Evolutionary conservation across 2,113 vertebrate species (phyloP).

Genomic region (Saimiri boliviensis): DNA sequence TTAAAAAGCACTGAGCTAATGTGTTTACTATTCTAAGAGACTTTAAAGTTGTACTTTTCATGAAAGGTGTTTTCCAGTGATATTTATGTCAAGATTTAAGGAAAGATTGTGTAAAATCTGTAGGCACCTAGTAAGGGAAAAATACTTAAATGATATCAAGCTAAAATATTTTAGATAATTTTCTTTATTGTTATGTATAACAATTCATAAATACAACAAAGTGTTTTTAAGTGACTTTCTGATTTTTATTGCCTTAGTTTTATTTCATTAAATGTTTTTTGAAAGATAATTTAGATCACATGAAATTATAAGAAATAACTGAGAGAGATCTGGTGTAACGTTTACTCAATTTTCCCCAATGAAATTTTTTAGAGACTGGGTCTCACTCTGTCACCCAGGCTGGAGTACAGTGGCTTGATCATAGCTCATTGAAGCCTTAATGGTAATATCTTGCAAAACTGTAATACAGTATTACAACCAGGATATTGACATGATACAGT

Average conservation of each 20-base stretch:
- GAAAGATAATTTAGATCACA: neutral
- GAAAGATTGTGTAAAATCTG: neutral
- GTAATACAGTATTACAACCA: neutral
- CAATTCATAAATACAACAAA: neutral
- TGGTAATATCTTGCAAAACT: neutral
- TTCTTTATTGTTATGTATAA: constrained; percentile 27
- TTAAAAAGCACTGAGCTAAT: neutral
- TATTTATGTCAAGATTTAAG: neutral
- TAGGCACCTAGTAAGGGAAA: neutral
- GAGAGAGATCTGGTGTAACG: neutral
- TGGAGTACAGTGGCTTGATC: no score
- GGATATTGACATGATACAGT: neutral
- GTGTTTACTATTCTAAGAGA: neutral
- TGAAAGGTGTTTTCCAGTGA: neutral
- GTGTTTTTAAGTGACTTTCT: neutral
- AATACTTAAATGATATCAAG: neutral
- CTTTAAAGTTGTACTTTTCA: neutral
- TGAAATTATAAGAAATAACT: neutral
- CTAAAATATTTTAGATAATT: neutral
- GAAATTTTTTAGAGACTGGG: no score
- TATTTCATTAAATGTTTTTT: constrained; percentile 14
- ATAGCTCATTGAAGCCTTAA: neutral
- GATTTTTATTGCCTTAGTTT: neutral
- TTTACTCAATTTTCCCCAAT: neutral
- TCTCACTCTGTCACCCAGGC: no score